Evolutionary conservation across 2,113 vertebrate genomes (phyloP), one percentile per base, ranked within the genome.

Genomic region (Ctenodactylus gundi): DNA sequence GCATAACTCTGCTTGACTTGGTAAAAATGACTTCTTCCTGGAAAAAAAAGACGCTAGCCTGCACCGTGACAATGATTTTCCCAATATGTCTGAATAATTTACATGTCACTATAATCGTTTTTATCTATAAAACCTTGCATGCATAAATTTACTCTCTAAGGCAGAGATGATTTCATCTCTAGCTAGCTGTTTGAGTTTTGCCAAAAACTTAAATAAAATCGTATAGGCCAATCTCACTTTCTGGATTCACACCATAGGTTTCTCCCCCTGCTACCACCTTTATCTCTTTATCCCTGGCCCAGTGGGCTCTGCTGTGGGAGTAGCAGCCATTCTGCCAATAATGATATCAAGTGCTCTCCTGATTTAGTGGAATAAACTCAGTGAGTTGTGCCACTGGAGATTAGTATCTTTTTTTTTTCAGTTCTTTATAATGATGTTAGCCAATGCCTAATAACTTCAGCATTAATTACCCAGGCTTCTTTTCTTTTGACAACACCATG

Each of bases 331-430:
- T 73, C 60, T 21, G 68, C 39, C 57, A 6, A 1, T 82, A 92
- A 91, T 80, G 36, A 86, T 92, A 76, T 93, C 80, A 95, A 95
- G 91, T 17, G 27, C 60, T 80, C 93, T 93, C 86, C 83, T 81
- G 81, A 95, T 81, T 64, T 93, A 92, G 90, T 92, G 91, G n/a
- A 64, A 81, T 88, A 81, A 84, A 94, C n/a, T 72, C 84, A 90
- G 18, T 27, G 70, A 86, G 31, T 58, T 68, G 20, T 6, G 7
- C 6, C 70, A 67, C 85, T 44, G 41, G 80, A n/a, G 44, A 34
- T 60, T 53, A 87, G 80, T 49, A 41, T 77, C 34, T 62, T 93
- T 78, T 3, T 49, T 31, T 23, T 39, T 64, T 55, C 83, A 49
- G 41, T 83, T 27, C 44, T 88, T 82, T 55, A 36, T 92, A 76